A percentile compares a stretch with the other conserved stretches of the same genome.
Conservation (phyloP, 2,888 invertebrate species). For the Biston stratarius region DNA sequence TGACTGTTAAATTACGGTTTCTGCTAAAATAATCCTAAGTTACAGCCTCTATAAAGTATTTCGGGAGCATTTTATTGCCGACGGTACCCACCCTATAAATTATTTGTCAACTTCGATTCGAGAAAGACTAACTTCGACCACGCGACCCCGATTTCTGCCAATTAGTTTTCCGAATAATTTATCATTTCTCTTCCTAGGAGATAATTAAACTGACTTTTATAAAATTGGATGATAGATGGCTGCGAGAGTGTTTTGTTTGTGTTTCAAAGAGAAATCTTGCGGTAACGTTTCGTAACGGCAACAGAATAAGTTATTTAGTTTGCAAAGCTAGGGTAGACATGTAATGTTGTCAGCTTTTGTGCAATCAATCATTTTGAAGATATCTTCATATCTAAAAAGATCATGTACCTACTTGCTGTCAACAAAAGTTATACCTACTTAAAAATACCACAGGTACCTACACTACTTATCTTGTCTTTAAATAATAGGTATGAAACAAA, state of each 20-base stretch:
- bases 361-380: slow-evolving; percentile 47
- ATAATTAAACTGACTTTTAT: slow-evolving; percentile 38
- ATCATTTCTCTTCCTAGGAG: slow-evolving; percentile 41
- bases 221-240: slow-evolving; percentile 35
- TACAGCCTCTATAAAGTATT: slow-evolving; percentile 42
- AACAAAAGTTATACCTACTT: background rate
- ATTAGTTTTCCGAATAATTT: slow-evolving; percentile 47
- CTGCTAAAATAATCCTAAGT: slow-evolving; percentile 37
- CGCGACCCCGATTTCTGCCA: slow-evolving; percentile 35
- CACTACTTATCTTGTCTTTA: no score
- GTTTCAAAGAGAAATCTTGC: background rate
- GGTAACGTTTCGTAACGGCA: slow-evolving; percentile 5
- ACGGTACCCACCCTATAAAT: slow-evolving; percentile 42
- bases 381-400: slow-evolving; percentile 15
- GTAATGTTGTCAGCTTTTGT: slow-evolving; percentile 32
- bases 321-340: background rate
- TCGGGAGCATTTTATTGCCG: slow-evolving; percentile 40
- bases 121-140: slow-evolving; percentile 41
- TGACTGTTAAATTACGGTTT: slow-evolving; percentile 33
- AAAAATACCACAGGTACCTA: no score
- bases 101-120: slow-evolving; percentile 45
- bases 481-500: no score
- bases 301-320: slow-evolving; percentile 6
- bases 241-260: slow-evolving; percentile 17
- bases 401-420: background rate